Evolutionary conservation across 2,888 invertebrate species (phyloP).

Genomic region (Drosophila demipolita): DNA sequence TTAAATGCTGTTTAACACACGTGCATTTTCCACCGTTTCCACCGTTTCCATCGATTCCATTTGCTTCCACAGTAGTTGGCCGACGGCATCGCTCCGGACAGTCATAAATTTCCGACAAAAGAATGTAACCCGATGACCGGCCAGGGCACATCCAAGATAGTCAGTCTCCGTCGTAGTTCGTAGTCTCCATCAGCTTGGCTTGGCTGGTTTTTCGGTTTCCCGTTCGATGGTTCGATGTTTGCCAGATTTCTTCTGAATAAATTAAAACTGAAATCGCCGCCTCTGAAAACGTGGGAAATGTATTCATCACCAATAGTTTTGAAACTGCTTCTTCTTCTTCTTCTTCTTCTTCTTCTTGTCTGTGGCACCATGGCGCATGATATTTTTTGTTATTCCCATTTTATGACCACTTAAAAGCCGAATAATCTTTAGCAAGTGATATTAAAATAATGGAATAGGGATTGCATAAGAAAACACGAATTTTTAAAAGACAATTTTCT

Average conservation of each 20-base stretch:
- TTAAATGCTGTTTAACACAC: slow-evolving; percentile 81
- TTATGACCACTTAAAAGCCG: slow-evolving; percentile 64
- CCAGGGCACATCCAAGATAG: slow-evolving; percentile 28
- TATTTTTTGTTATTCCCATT: slow-evolving; percentile 69
- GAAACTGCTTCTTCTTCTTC: slow-evolving; percentile 28
- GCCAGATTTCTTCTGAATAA: slow-evolving; percentile 82
- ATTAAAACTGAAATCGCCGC: slow-evolving; percentile 70
- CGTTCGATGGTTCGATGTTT: slow-evolving; percentile 57
- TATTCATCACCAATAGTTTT: slow-evolving; percentile 59
- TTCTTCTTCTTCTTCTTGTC: slow-evolving; percentile 20
- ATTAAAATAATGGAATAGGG: slow-evolving; percentile 44
- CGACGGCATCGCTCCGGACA: slow-evolving; percentile 39
- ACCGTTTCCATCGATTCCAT: slow-evolving; percentile 59
- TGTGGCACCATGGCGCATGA: slow-evolving; percentile 47
- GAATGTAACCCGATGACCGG: slow-evolving; percentile 74
- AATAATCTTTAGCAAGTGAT: slow-evolving; percentile 53
- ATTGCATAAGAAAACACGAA: background rate
- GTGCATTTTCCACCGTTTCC: slow-evolving; percentile 81
- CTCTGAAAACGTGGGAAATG: slow-evolving; percentile 77
- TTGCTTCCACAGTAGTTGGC: slow-evolving; percentile 53
- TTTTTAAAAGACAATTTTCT: background rate
- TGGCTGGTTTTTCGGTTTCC: slow-evolving; percentile 56
- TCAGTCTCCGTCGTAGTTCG: slow-evolving; percentile 23
- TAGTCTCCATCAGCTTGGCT: slow-evolving; percentile 33
- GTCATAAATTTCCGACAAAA: slow-evolving; percentile 77